A percentile compares a stretch with the other conserved stretches of the same genome.
These are phyloP conservation scores for Sphecodes monilicornis DNA, from an alignment of 2,888 invertebrate genomes.

Conservation along the genomic window DNA sequence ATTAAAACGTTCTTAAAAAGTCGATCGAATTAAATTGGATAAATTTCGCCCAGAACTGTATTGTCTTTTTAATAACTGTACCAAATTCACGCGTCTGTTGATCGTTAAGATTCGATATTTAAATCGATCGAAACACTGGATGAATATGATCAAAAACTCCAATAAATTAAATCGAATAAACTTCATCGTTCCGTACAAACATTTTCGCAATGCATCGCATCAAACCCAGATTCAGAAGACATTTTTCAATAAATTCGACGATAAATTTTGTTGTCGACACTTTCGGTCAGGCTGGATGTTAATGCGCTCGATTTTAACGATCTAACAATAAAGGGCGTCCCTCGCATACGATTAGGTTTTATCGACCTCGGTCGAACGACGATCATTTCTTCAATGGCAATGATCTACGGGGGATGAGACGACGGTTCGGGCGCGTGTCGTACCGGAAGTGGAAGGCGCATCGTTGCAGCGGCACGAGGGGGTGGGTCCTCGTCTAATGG, in stretches of 20 bases:
- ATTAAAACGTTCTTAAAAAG: no score
- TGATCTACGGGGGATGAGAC: slow-evolving; percentile 8
- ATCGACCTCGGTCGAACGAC: slow-evolving; percentile 41
- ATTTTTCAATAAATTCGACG: background rate
- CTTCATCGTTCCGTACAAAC: background rate
- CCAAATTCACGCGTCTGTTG: no score
- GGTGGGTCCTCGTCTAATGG: slow-evolving; percentile 70
- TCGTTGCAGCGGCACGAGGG: slow-evolving; percentile 80
- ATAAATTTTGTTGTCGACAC: background rate
- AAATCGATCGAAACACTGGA: no score
- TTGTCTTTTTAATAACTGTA: no score
- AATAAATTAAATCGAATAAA: background rate
- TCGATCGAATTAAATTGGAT: no score
- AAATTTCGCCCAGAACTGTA: no score
- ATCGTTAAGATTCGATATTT: no score
- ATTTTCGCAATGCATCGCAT: background rate
- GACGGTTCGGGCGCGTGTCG: slow-evolving; percentile 77
- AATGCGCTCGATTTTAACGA: slow-evolving; percentile 20
- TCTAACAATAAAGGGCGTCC: background rate
- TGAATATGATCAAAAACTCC: no score
- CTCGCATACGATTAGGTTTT: slow-evolving; percentile 45
- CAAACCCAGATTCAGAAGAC: background rate
- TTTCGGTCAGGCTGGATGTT: background rate
- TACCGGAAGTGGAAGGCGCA: slow-evolving; percentile 79
- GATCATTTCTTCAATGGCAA: slow-evolving; percentile 16